A percentile compares a stretch with the other conserved stretches of the same genome.
These are phyloP conservation scores for Cosmopolites sordidus DNA, from an alignment of 2,888 invertebrate species.

Conservation along the genomic window DNA sequence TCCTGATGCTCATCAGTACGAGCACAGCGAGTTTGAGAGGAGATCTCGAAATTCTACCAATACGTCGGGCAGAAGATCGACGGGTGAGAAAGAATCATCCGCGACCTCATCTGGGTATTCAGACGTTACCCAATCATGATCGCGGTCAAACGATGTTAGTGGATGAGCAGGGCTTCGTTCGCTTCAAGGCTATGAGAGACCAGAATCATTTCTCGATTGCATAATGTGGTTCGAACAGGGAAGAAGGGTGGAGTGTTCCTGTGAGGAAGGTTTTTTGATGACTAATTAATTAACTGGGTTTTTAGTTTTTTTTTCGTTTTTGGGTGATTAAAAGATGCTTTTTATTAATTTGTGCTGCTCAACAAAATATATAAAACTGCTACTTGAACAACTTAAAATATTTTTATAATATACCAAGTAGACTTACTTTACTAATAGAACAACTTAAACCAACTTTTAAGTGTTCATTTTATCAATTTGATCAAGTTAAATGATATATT, in stretches of 20 bases:
- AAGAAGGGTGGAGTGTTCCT: slow-evolving; percentile 37
- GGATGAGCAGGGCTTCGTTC: slow-evolving; percentile 85
- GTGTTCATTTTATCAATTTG: too few relatives aligned
- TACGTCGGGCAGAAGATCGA: slow-evolving; percentile 45
- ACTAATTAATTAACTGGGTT: neutral
- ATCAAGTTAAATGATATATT: too few relatives aligned
- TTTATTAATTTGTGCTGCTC: too few relatives aligned
- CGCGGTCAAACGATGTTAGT: slow-evolving; percentile 72
- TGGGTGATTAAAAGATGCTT: too few relatives aligned
- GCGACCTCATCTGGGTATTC: slow-evolving; percentile 53
- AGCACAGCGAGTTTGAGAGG: slow-evolving; percentile 50
- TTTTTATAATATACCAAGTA: too few relatives aligned
- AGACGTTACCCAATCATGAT: slow-evolving; percentile 55
- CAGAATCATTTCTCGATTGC: slow-evolving; percentile 46
- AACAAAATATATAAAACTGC: too few relatives aligned
- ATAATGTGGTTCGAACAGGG: slow-evolving; percentile 40
- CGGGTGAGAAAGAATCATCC: slow-evolving; percentile 50
- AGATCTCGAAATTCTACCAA: slow-evolving; percentile 46
- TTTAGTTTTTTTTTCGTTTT: neutral
- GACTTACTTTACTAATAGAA: too few relatives aligned
- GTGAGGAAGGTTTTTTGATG: slow-evolving; percentile 16
- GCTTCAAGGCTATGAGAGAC: slow-evolving; percentile 66
- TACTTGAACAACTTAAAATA: too few relatives aligned
- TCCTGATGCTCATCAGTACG: slow-evolving; percentile 41
- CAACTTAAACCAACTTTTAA: too few relatives aligned